phyloP scores from a whole-genome alignment of 2,113 vertebrate species.

The Dromiciops gliroides region DNA sequence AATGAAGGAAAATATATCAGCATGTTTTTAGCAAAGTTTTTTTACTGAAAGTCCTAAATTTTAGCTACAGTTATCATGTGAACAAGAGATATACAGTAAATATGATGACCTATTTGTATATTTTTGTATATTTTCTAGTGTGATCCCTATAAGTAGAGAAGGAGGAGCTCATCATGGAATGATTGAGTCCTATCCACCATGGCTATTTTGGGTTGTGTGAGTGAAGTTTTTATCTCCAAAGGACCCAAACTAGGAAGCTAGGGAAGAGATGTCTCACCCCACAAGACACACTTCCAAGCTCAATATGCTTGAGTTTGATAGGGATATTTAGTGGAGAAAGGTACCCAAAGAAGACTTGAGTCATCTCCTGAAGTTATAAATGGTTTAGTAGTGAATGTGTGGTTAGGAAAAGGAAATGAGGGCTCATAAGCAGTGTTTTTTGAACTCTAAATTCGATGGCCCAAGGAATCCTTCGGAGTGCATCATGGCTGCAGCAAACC shows the following conservation, averaged over 20 bases:
- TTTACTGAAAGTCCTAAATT: background rate
- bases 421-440: background rate
- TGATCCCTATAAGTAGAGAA: background rate
- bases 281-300: background rate
- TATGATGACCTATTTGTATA: background rate
- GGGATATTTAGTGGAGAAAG: constrained; percentile 31
- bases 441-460: background rate
- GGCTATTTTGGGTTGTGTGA: background rate
- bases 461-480: background rate
- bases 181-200: background rate
- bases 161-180: background rate
- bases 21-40: background rate
- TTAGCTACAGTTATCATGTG: background rate
- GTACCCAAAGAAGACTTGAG: constrained; percentile 7
- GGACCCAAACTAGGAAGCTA: background rate
- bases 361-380: constrained; percentile 38
- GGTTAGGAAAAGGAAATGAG: constrained; percentile 18
- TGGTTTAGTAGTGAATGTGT: background rate
- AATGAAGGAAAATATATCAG: background rate
- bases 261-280: constrained; percentile 3
- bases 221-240: background rate
- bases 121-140: background rate
- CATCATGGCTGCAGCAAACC: background rate
- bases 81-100: background rate
- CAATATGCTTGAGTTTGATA: background rate